Conservation (phyloP, 2,113 vertebrate genomes). For the Thunnus thynnus region DNA sequence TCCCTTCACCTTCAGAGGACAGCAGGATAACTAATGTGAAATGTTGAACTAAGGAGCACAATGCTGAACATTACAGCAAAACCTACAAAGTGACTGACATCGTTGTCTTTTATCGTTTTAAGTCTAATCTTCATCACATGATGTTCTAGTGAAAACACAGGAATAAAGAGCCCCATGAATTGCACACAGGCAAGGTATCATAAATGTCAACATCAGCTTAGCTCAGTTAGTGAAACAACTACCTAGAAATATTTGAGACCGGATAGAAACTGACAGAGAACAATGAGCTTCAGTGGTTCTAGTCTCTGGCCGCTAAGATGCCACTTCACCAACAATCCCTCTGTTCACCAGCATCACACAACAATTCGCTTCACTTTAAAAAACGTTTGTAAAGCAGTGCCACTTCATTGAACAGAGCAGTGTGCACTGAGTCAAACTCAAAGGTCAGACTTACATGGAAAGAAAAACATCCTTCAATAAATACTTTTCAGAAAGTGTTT, state of each 20-base stretch:
- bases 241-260: not conserved
- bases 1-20: conserved; percentile 7
- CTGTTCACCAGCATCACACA: not conserved
- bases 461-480: not conserved
- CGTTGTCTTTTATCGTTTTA: not conserved
- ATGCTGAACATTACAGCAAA: conserved; percentile 8
- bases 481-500: not conserved
- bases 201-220: not conserved
- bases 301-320: too few relatives aligned
- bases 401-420: not conserved
- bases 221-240: not conserved
- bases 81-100: not conserved
- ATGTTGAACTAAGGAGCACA: conserved; percentile 44
- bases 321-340: not conserved
- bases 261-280: not conserved
- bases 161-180: not conserved
- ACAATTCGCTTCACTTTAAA: not conserved
- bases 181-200: not conserved
- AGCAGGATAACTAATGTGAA: conserved; percentile 20
- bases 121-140: not conserved
- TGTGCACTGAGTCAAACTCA: not conserved
- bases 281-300: too few relatives aligned
- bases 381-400: not conserved
- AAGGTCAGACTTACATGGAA: not conserved
- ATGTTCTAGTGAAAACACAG: conserved; percentile 2